Conservation (phyloP, 1,140 invertebrate species). For the Bombyx mori region ASM3026992v2 NC_085110.1:5264501-5265000, state of each 20-base stretch:
- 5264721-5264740: neutral
- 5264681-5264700: constrained; percentile 45
- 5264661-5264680: constrained; percentile 57
- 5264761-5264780: constrained; percentile 35
- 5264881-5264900: too few relatives aligned
- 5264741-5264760: constrained; percentile 23
- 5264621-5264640: constrained; percentile 56
- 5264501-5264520: constrained; percentile 40
- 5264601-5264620: constrained; percentile 60
- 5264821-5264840: neutral
- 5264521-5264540: constrained; percentile 38
- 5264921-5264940: too few relatives aligned
- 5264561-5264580: constrained; percentile 28
- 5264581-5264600: constrained; percentile 59
- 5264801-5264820: constrained; percentile 15
- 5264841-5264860: too few relatives aligned
- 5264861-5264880: too few relatives aligned
- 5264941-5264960: too few relatives aligned
- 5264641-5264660: constrained; percentile 42
- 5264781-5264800: constrained; percentile 18
- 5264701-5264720: constrained; percentile 38
- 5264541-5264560: constrained; percentile 58
- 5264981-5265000: too few relatives aligned
- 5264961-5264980: too few relatives aligned
- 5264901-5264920: too few relatives aligned